Evolutionary conservation across 2,113 vertebrate genomes (phyloP).

Genomic region (Oreotrochilus melanogaster): DNA sequence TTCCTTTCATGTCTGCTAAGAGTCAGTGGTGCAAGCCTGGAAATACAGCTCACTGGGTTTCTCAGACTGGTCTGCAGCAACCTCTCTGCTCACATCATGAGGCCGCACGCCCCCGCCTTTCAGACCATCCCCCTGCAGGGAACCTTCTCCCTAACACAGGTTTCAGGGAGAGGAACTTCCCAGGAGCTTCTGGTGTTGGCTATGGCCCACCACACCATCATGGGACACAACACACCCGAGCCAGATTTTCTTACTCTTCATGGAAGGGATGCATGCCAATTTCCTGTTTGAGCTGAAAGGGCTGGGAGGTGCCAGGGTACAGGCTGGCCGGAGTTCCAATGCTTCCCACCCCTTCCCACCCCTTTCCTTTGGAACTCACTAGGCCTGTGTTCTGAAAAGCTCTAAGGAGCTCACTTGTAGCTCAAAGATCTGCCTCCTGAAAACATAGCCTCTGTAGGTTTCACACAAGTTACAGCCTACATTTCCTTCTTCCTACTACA

Average conservation of each 20-base stretch:
- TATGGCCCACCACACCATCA: neutral
- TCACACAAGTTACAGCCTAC: too few relatives aligned
- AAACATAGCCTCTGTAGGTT: too few relatives aligned
- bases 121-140: too few relatives aligned
- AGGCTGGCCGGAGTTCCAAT: too few relatives aligned
- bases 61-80: neutral
- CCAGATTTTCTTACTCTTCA: accelerated
- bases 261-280: neutral
- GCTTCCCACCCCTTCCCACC: too few relatives aligned
- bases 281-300: neutral
- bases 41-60: neutral
- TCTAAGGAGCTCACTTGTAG: too few relatives aligned
- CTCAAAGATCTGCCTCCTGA: too few relatives aligned
- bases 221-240: accelerated
- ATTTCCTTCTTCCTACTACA: too few relatives aligned
- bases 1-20: neutral
- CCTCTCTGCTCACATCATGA: neutral
- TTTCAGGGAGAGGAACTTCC: neutral
- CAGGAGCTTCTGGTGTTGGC: neutral
- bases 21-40: neutral
- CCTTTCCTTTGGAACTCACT: too few relatives aligned
- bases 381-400: too few relatives aligned
- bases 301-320: neutral
- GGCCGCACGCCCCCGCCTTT: too few relatives aligned
- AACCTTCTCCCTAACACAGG: neutral